phyloP scores from a whole-genome alignment of 2,113 vertebrate genomes.

The Amphiprion ocellaris region DNA sequence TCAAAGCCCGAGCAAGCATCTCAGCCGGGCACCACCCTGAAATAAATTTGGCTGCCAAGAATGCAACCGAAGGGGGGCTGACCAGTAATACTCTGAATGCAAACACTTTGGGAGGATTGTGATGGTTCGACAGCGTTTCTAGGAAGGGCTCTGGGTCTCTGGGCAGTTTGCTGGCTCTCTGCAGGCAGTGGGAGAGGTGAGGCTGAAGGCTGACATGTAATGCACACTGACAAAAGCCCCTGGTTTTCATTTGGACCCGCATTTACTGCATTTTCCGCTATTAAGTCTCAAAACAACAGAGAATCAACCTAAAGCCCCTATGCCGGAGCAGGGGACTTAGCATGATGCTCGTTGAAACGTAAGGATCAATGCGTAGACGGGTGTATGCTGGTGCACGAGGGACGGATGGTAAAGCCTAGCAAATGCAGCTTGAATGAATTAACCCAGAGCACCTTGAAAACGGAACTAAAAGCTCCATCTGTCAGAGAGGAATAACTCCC shows the following conservation, averaged over 20 bases:
- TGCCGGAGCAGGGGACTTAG: slow-evolving; percentile 27
- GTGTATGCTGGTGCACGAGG: slow-evolving; percentile 31
- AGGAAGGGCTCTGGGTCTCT: slow-evolving; percentile 65
- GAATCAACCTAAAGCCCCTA: slow-evolving; percentile 61
- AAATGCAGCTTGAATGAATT: slow-evolving; percentile 73
- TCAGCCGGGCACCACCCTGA: slow-evolving; percentile 73
- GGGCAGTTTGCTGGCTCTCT: slow-evolving; percentile 67
- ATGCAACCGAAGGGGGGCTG: slow-evolving; percentile 77
- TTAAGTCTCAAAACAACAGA: slow-evolving; percentile 72
- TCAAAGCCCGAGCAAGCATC: slow-evolving; percentile 63
- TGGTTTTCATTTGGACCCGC: slow-evolving; percentile 77
- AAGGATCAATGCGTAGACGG: slow-evolving; percentile 17
- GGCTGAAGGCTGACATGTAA: slow-evolving; percentile 65
- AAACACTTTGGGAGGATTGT: slow-evolving; percentile 77
- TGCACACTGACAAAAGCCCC: slow-evolving; percentile 69
- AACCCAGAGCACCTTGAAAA: slow-evolving; percentile 53
- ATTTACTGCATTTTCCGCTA: slow-evolving; percentile 73
- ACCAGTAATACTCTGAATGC: slow-evolving; percentile 75
- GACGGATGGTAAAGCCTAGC: slow-evolving; percentile 13
- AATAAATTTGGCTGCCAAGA: slow-evolving; percentile 80
- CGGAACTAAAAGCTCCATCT: slow-evolving; percentile 43
- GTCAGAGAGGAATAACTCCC: slow-evolving; percentile 52
- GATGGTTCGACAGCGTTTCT: slow-evolving; percentile 82
- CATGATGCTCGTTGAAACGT: slow-evolving; percentile 52
- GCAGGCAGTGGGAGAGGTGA: slow-evolving; percentile 61